A percentile compares a stretch with the other conserved stretches of the same genome.
Evolutionary conservation across 2,888 invertebrate species (phyloP).

Genomic region (Onthophagus sagittarius): DNA sequence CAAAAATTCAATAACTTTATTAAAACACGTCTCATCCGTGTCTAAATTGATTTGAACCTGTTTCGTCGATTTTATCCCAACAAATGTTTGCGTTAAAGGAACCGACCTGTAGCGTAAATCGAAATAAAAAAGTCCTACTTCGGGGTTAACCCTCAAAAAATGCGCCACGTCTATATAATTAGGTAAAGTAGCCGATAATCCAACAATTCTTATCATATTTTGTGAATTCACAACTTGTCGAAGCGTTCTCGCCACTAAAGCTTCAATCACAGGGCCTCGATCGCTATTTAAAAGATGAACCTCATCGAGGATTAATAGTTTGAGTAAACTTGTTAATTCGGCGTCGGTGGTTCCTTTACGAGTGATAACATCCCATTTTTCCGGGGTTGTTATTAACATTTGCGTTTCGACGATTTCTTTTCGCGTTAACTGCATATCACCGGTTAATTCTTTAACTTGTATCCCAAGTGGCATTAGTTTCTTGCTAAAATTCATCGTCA

Average conservation of each 20-base stretch:
- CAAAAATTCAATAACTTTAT: constrained; percentile 81
- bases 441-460: constrained; percentile 87
- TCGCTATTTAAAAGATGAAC: constrained; percentile 96
- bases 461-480: constrained; percentile 76
- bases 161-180: constrained; percentile 95
- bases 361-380: constrained; percentile 99
- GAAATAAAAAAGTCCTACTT: constrained; percentile 90
- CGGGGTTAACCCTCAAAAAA: constrained; percentile 91
- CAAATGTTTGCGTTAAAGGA: constrained; percentile 86
- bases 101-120: constrained; percentile 94
- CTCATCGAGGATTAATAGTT: constrained; percentile 93
- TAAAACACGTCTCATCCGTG: constrained; percentile 92
- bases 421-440: constrained; percentile 96
- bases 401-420: constrained; percentile 92
- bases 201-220: constrained; percentile 95
- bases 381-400: constrained; percentile 97
- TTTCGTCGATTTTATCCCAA: constrained; percentile 48
- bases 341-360: constrained; percentile 90
- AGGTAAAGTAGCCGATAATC: constrained; percentile 94
- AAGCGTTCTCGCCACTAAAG: constrained; percentile 91
- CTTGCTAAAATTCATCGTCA: constrained; percentile 90
- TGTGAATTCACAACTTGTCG: constrained; percentile 88
- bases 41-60: constrained; percentile 55
- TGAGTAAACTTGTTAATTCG: constrained; percentile 83
- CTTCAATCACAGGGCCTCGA: constrained; percentile 95